Percentiles rank a stretch among this genome's conserved stretches.
phyloP scores from a whole-genome alignment of 37 sponge, comb jelly and placozoan species.

The Cliona cf. orientalis region DNA sequence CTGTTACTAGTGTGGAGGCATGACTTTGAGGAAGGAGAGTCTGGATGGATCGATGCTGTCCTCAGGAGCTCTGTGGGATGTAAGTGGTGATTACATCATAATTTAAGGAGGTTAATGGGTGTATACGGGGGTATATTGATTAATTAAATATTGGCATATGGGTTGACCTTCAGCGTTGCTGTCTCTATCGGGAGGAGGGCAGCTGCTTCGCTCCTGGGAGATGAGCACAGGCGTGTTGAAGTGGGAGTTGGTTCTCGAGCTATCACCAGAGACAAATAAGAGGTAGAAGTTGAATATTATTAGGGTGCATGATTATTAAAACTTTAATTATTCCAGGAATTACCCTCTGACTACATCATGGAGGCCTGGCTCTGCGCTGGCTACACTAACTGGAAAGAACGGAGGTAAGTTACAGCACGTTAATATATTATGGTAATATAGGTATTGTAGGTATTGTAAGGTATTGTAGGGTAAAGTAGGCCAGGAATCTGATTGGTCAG shows the following conservation, averaged over 20 bases:
- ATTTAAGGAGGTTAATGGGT: neutral
- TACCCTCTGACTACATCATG: slow-evolving; percentile 21
- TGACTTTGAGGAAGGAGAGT: slow-evolving; percentile 39
- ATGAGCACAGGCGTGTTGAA: slow-evolving; percentile 54
- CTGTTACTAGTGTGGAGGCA: slow-evolving; percentile 62
- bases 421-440: no score
- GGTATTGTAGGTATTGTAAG: no score
- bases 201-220: slow-evolving; percentile 79
- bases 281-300: neutral
- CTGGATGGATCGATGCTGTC: slow-evolving; percentile 48
- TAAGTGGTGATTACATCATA: neutral
- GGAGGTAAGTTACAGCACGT: slow-evolving; percentile 16
- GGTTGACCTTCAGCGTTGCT: slow-evolving; percentile 32
- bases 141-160: neutral
- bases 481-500: no score
- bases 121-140: neutral
- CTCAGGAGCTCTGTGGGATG: slow-evolving; percentile 23
- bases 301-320: neutral
- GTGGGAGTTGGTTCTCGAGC: slow-evolving; percentile 64
- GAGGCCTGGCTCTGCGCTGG: slow-evolving; percentile 52
- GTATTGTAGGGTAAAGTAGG: no score
- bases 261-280: neutral
- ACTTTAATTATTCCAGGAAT: neutral
- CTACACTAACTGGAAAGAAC: slow-evolving; percentile 19
- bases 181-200: slow-evolving; percentile 63